Percentiles rank a stretch among this genome's conserved stretches.
Evolutionary conservation across 1,140 invertebrate genomes (phyloP).

Genomic region (Coenobita brevimanus): DNA sequence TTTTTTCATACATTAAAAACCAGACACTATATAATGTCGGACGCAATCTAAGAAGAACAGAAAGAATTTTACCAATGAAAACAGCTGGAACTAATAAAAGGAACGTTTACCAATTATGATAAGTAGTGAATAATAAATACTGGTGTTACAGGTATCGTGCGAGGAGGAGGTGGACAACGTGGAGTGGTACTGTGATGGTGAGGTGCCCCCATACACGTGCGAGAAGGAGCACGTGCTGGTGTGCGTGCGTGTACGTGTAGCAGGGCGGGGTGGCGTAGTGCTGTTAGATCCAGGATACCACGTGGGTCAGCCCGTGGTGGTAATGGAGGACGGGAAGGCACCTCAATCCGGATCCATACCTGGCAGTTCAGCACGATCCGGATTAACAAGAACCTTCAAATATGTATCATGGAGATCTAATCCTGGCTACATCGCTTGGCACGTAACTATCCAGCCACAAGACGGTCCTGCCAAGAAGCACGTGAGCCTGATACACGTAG

Average conservation of each 20-base stretch:
- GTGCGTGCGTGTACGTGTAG: slow-evolving; percentile 83
- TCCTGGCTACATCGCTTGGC: slow-evolving; percentile 86
- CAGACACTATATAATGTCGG: no score
- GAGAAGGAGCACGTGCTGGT: slow-evolving; percentile 91
- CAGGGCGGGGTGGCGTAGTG: slow-evolving; percentile 82
- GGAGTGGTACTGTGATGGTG: slow-evolving; percentile 66
- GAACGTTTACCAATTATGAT: no score
- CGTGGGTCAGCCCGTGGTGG: slow-evolving; percentile 86
- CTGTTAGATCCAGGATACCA: slow-evolving; percentile 93
- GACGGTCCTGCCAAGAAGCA: not conserved
- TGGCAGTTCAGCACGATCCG: slow-evolving; percentile 18
- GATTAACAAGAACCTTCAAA: slow-evolving; percentile 52
- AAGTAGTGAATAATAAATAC: no score
- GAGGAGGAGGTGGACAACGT: slow-evolving; percentile 81
- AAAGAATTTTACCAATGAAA: no score
- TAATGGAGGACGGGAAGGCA: slow-evolving; percentile 88
- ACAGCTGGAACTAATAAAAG: no score
- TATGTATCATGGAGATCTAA: slow-evolving; percentile 83
- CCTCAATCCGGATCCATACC: slow-evolving; percentile 83
- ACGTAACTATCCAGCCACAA: slow-evolving; percentile 76
- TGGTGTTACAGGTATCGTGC: slow-evolving; percentile 86
- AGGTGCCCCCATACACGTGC: slow-evolving; percentile 70
- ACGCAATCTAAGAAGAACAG: no score
- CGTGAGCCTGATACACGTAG: slow-evolving; percentile 83
- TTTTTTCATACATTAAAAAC: no score